Conservation (phyloP, 2,888 invertebrate species). For the Lampropteryx suffumata region DNA sequence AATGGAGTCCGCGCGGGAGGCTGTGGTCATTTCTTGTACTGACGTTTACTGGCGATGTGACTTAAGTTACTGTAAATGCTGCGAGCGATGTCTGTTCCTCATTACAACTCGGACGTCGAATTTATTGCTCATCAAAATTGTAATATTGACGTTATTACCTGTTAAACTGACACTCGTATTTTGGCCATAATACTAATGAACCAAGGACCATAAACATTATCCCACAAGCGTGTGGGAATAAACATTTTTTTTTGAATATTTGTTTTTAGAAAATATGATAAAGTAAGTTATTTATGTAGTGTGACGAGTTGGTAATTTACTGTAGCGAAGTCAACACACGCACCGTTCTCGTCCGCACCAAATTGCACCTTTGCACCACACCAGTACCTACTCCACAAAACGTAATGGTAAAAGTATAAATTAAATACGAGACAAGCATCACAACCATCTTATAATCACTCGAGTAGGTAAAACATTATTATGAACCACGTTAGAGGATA, state of each 20-base stretch:
- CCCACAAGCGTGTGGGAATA: background rate
- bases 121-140: conserved; percentile 69
- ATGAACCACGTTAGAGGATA: conserved; percentile 45
- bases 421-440: background rate
- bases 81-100: conserved; percentile 58
- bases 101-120: conserved; percentile 58
- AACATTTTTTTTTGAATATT: too few species aligned
- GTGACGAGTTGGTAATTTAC: conserved; percentile 10
- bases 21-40: conserved; percentile 37
- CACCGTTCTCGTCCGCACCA: background rate
- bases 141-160: conserved; percentile 44
- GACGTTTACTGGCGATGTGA: conserved; percentile 74
- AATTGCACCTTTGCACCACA: background rate
- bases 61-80: conserved; percentile 67
- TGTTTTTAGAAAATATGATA: too few species aligned
- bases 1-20: conserved; percentile 64
- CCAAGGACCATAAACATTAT: conserved; percentile 12
- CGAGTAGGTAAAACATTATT: conserved; percentile 38
- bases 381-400: background rate
- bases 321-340: conserved; percentile 8
- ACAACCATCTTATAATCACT: conserved; percentile 17
- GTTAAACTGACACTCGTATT: conserved; percentile 28
- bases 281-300: background rate
- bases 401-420: background rate
- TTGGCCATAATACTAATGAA: conserved; percentile 29